Conservation (phyloP, 1,140 invertebrate genomes). For the Zaprionus nigranus region DNA sequence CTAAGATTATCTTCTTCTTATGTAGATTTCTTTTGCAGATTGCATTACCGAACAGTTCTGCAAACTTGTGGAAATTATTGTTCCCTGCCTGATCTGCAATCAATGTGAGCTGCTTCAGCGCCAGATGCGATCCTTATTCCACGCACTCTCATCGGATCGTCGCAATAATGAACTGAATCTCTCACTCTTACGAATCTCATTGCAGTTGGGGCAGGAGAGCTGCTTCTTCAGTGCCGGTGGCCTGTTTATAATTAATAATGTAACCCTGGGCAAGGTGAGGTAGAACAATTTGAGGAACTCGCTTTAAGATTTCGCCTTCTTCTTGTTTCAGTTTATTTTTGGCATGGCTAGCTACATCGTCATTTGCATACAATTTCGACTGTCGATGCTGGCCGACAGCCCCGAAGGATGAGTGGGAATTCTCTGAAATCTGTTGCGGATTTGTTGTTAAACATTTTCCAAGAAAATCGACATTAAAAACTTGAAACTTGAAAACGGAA, state of each 20-base stretch:
- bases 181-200: slow-evolving; percentile 24
- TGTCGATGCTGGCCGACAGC: slow-evolving; percentile 31
- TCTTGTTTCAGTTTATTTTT: slow-evolving; percentile 58
- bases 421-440: background rate
- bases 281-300: background rate
- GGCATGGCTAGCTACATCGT: slow-evolving; percentile 58
- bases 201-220: slow-evolving; percentile 58
- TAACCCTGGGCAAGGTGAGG: slow-evolving; percentile 35
- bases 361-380: slow-evolving; percentile 68
- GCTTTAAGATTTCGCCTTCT: background rate
- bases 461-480: slow-evolving; percentile 14
- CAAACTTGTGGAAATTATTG: slow-evolving; percentile 48
- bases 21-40: slow-evolving; percentile 20
- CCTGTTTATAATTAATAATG: slow-evolving; percentile 51
- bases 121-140: slow-evolving; percentile 38
- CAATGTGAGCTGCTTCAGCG: slow-evolving; percentile 49
- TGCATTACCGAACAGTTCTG: slow-evolving; percentile 39
- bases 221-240: slow-evolving; percentile 60
- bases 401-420: background rate
- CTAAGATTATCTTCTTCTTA: background rate
- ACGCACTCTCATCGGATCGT: slow-evolving; percentile 43
- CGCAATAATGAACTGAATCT: slow-evolving; percentile 46
- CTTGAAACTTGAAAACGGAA: slow-evolving; percentile 8
- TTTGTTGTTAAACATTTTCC: slow-evolving; percentile 11
- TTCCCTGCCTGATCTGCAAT: slow-evolving; percentile 53